phyloP scores from a whole-genome alignment of 2,888 invertebrate species.

The Caenorhabditis macrosperma region DNA sequence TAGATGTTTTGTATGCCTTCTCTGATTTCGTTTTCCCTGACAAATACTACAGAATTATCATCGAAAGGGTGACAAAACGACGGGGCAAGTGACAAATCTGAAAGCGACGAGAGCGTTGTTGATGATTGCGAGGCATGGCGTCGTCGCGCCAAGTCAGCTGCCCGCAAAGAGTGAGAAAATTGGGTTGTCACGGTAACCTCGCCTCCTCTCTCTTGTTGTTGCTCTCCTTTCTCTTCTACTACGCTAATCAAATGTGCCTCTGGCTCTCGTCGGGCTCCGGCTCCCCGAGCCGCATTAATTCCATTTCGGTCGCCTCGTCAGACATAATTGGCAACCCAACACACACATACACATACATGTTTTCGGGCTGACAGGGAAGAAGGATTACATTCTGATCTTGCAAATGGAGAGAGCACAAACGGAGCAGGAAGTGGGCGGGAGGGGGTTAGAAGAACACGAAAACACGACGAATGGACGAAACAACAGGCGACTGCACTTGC shows the following conservation, averaged over 20 bases:
- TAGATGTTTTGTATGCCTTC: background rate
- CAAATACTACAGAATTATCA: background rate
- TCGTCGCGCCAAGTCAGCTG: background rate
- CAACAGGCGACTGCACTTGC: background rate
- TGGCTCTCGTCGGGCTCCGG: background rate
- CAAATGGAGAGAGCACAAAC: background rate
- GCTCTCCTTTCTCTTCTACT: background rate
- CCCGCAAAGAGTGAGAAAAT: slow-evolving; percentile 7
- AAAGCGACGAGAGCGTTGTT: background rate
- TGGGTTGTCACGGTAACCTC: slow-evolving; percentile 47
- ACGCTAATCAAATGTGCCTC: background rate
- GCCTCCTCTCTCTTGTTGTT: background rate
- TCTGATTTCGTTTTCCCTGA: background rate
- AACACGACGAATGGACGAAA: background rate
- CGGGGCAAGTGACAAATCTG: background rate
- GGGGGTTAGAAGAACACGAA: background rate
- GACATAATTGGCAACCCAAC: slow-evolving; percentile 18
- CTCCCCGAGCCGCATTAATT: slow-evolving; percentile 13
- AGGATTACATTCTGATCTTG: background rate
- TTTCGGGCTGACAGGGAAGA: background rate
- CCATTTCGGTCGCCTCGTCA: background rate
- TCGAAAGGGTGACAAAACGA: background rate
- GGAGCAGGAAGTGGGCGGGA: background rate
- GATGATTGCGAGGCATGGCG: background rate
- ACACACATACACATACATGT: background rate